Evolutionary conservation across 2,888 invertebrate genomes (phyloP).

Genomic region (Diaperis boleti): DNA sequence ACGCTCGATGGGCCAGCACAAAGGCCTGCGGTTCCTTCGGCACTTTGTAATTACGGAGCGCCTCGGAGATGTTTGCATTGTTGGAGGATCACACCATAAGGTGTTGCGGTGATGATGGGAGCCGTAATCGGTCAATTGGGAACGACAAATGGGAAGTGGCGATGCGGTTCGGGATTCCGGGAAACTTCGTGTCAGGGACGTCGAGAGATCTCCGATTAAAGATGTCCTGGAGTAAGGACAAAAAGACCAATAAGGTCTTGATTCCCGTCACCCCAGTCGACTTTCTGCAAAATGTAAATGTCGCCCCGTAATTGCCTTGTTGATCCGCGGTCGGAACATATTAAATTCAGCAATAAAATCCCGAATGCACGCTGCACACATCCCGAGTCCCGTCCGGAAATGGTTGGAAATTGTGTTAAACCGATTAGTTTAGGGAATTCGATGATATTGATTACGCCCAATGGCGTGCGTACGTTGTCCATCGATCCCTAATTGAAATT

Average conservation of each 20-base stretch:
- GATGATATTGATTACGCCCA: conserved; percentile 36
- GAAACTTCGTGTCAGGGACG: too few relatives aligned
- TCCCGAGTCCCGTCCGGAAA: conserved; percentile 2
- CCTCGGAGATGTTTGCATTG: conserved; percentile 32
- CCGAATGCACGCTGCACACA: neutral
- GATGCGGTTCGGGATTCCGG: neutral
- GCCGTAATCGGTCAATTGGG: conserved; percentile 31
- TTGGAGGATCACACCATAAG: conserved; percentile 35
- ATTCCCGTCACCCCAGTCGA: too few relatives aligned
- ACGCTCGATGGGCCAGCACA: conserved; percentile 15
- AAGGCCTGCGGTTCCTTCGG: conserved; percentile 22
- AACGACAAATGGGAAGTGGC: conserved; percentile 1
- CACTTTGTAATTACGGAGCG: conserved; percentile 19
- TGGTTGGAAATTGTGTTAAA: conserved; percentile 33
- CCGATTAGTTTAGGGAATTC: conserved; percentile 35
- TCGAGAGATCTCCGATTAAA: too few relatives aligned
- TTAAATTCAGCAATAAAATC: neutral
- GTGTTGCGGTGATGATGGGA: conserved; percentile 24
- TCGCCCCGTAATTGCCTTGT: neutral
- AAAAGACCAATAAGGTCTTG: too few relatives aligned
- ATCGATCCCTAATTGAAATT: conserved; percentile 31
- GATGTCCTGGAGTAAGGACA: too few relatives aligned
- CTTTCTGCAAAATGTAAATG: neutral
- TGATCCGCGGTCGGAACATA: neutral
- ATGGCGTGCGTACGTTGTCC: conserved; percentile 23